Conservation (phyloP, 2,797 vertebrate genomes). For the Alectoris magna region DNA sequence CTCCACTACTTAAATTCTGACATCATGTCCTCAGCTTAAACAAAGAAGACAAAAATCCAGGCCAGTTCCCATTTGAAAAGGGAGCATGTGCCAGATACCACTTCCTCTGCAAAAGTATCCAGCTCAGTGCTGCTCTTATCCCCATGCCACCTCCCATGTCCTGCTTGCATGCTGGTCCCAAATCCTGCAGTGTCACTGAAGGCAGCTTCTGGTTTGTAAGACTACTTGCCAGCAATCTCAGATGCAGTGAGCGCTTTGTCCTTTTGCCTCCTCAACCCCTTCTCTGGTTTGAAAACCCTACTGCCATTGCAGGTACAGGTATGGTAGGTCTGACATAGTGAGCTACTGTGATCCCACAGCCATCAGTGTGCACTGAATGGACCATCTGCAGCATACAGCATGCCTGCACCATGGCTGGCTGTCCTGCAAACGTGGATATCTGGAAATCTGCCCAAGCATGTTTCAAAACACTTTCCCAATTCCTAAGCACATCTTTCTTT, state of each 20-base stretch:
- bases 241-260: neutral
- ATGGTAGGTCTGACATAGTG: fast-evolving
- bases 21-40: neutral
- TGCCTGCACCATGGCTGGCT: neutral
- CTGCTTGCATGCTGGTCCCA: fast-evolving
- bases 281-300: neutral
- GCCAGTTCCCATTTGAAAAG: neutral
- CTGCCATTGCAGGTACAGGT: neutral
- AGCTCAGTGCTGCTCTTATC: neutral
- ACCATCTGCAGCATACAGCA: neutral
- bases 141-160: neutral
- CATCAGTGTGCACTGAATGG: fast-evolving
- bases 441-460: neutral
- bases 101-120: neutral
- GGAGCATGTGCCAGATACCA: neutral
- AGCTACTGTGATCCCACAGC: neutral
- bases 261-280: neutral
- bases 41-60: neutral
- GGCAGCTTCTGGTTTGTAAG: fast-evolving
- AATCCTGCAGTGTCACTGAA: neutral
- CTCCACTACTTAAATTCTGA: constrained; percentile 8
- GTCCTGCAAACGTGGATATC: neutral
- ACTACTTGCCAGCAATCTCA: neutral
- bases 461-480: neutral
- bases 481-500: neutral